Conservation (phyloP, 2,888 invertebrate species). For the Tinea semifulvella region DNA sequence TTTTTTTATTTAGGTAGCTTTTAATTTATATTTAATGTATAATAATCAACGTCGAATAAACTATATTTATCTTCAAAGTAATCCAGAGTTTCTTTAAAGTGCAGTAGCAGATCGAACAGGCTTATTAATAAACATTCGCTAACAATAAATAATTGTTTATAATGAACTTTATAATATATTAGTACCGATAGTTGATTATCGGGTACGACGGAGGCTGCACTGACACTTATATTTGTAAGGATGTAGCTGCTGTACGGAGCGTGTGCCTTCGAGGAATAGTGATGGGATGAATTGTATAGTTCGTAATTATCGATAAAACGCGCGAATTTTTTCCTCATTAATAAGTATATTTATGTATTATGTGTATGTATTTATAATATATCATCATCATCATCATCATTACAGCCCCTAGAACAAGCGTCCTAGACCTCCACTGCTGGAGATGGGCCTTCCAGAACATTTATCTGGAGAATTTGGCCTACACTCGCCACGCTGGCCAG, state of each 20-base stretch:
- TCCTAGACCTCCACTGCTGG: no score
- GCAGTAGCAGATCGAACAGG: conserved; percentile 15
- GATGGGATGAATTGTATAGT: conserved; percentile 1
- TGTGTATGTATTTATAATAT: no score
- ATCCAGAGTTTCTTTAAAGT: conserved; percentile 21
- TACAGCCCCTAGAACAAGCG: no score
- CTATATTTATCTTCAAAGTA: not conserved
- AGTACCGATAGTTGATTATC: conserved; percentile 65
- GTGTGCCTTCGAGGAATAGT: conserved; percentile 13
- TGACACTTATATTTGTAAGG: conserved; percentile 14
- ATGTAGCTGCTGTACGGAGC: conserved; percentile 8
- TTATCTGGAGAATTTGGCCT: no score
- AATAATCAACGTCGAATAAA: no score
- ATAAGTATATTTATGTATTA: no score
- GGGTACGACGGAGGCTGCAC: conserved; percentile 23
- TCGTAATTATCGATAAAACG: conserved; percentile 12
- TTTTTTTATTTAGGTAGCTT: no score
- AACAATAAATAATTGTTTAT: conserved; percentile 69
- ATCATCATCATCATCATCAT: no score
- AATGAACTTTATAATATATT: conserved; percentile 69
- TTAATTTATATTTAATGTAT: no score
- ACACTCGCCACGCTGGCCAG: no score
- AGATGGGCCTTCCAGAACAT: no score
- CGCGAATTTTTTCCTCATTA: no score
- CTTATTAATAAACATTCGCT: conserved; percentile 67